These are phyloP conservation scores for Hypotaenidia philippensis DNA, from an alignment of 2,797 vertebrate genomes.

Conservation along the genomic window DNA sequence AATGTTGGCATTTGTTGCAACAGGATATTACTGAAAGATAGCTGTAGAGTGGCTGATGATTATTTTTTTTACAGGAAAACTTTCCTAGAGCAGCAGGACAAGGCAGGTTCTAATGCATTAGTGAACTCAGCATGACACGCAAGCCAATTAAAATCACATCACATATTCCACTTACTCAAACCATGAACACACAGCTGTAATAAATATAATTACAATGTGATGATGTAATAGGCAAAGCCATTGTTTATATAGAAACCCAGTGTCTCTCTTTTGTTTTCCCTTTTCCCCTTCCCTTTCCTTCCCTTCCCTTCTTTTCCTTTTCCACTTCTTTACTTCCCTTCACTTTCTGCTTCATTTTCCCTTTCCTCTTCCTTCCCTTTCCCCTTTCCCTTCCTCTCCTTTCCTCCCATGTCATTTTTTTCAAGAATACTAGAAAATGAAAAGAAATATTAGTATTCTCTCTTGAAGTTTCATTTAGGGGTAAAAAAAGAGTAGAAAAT, in stretches of 20 bases:
- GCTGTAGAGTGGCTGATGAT: not conserved
- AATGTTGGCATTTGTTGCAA: not conserved
- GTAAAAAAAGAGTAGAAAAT: not conserved
- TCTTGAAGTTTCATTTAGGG: not conserved
- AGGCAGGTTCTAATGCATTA: not conserved
- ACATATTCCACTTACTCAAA: not conserved
- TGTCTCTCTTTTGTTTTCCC: not conserved
- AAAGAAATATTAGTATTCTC: not conserved
- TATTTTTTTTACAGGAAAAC: not conserved
- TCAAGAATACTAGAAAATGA: not conserved
- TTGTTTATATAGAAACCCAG: not conserved
- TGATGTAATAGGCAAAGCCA: slow-evolving; percentile 37
- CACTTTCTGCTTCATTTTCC: no score
- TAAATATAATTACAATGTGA: slow-evolving; percentile 58
- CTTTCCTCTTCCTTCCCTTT: no score
- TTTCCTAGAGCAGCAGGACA: not conserved
- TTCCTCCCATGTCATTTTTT: not conserved
- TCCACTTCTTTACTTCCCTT: no score
- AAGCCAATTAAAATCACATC: slow-evolving; percentile 54
- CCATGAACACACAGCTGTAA: not conserved
- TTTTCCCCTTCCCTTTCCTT: no score
- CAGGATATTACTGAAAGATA: not conserved
- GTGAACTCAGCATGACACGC: not conserved
- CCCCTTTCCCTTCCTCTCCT: no score
- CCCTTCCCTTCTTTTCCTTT: no score